phyloP scores from a whole-genome alignment of 2,888 invertebrate species.

The Agrotis segetum region DNA sequence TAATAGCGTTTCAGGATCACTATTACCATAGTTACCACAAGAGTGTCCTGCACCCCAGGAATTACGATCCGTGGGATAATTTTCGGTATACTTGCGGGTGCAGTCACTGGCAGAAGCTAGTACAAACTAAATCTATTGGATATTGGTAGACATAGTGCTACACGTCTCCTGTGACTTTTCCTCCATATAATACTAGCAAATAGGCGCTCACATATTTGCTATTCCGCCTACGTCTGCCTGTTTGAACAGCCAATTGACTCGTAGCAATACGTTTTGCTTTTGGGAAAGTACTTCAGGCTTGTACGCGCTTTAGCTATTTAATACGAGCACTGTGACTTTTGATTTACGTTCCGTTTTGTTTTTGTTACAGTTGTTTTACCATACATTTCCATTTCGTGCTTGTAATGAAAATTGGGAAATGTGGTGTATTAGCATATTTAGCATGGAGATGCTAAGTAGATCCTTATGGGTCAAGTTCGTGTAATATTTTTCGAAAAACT shows the following conservation, averaged over 20 bases:
- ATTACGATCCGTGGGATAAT: no score
- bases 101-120: no score
- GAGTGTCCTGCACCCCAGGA: no score
- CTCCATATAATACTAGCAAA: conserved; percentile 71
- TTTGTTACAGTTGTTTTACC: not conserved
- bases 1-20: no score
- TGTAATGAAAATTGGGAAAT: not conserved
- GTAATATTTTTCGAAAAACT: not conserved
- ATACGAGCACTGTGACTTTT: conserved; percentile 30
- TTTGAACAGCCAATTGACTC: conserved; percentile 80
- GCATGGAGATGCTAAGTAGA: no score
- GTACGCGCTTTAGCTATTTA: conserved; percentile 50
- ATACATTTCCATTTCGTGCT: not conserved
- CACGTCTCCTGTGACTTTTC: conserved; percentile 65
- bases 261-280: conserved; percentile 77
- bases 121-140: conserved; percentile 44
- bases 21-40: no score
- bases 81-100: no score
- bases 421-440: not conserved
- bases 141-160: conserved; percentile 36
- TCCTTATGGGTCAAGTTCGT: not conserved
- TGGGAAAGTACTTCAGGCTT: conserved; percentile 57
- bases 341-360: conserved; percentile 29
- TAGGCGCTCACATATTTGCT: conserved; percentile 73
- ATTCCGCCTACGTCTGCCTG: conserved; percentile 77